Conservation (phyloP, 2,113 vertebrate species). For the Hemiscyllium ocellatum region DNA sequence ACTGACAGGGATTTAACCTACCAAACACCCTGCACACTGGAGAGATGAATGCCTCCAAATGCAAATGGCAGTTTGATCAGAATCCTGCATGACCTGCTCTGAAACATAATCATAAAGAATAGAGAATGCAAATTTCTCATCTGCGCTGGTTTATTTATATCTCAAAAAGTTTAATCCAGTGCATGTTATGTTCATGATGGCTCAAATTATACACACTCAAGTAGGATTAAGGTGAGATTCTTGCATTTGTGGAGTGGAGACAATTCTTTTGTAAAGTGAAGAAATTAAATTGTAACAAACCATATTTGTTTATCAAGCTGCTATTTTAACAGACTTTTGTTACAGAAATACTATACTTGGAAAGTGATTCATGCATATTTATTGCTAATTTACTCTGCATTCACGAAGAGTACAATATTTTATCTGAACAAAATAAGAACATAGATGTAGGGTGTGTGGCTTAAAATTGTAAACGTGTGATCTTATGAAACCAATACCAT, state of each 20-base stretch:
- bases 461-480: not conserved
- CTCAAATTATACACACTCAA: not conserved
- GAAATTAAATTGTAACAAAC: not conserved
- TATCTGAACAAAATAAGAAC: not conserved
- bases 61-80: constrained; percentile 6
- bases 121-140: constrained; percentile 18
- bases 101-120: not conserved
- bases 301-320: not conserved
- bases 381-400: not conserved
- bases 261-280: not conserved
- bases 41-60: not conserved
- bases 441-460: not conserved
- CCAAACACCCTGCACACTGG: not conserved
- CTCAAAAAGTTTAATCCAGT: not conserved
- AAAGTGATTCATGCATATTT: not conserved
- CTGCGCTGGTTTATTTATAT: not conserved
- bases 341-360: not conserved
- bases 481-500: not conserved
- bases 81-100: not conserved
- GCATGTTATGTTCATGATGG: not conserved
- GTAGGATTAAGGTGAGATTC: not conserved
- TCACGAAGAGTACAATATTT: not conserved
- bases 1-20: constrained; percentile 24
- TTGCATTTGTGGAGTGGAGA: not conserved
- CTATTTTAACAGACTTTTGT: not conserved